These are phyloP conservation scores for Encarsia formosa DNA, from an alignment of 2,888 invertebrate genomes.

Conservation along the genomic window DNA sequence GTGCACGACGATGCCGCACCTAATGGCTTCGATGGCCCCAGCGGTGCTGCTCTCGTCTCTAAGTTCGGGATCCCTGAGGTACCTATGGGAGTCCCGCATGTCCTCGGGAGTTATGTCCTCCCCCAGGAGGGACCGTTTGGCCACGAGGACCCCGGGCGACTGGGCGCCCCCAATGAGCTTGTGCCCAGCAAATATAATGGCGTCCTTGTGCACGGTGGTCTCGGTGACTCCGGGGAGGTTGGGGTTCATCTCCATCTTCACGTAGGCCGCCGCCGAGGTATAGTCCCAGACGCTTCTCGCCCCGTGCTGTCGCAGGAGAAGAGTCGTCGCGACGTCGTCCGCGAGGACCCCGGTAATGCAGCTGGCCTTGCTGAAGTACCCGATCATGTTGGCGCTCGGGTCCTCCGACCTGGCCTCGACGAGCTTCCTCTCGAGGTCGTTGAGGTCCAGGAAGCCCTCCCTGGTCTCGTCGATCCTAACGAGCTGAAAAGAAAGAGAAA, in stretches of 20 bases:
- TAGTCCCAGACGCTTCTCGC: conserved; percentile 89
- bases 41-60: conserved; percentile 74
- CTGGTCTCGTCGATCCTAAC: conserved; percentile 74
- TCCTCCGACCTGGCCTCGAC: conserved; percentile 61
- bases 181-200: conserved; percentile 83
- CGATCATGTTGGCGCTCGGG: conserved; percentile 63
- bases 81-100: conserved; percentile 47
- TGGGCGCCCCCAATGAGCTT: conserved; percentile 89
- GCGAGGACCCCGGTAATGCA: conserved; percentile 85
- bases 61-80: conserved; percentile 57
- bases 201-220: conserved; percentile 77
- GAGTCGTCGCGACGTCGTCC: conserved; percentile 77
- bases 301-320: conserved; percentile 75
- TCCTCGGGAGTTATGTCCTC: conserved; percentile 46
- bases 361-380: conserved; percentile 82
- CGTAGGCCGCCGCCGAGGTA: conserved; percentile 76
- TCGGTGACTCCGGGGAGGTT: conserved; percentile 66
- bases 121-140: conserved; percentile 55
- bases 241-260: conserved; percentile 81
- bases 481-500: conserved; percentile 60
- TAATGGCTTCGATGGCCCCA: conserved; percentile 74
- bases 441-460: conserved; percentile 75
- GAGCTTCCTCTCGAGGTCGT: conserved; percentile 69
- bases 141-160: conserved; percentile 67
- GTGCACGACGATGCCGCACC: conserved; percentile 82